These are phyloP conservation scores for Gallinago undulata DNA, from an alignment of 2,113 vertebrate species.

Conservation along the genomic window DNA sequence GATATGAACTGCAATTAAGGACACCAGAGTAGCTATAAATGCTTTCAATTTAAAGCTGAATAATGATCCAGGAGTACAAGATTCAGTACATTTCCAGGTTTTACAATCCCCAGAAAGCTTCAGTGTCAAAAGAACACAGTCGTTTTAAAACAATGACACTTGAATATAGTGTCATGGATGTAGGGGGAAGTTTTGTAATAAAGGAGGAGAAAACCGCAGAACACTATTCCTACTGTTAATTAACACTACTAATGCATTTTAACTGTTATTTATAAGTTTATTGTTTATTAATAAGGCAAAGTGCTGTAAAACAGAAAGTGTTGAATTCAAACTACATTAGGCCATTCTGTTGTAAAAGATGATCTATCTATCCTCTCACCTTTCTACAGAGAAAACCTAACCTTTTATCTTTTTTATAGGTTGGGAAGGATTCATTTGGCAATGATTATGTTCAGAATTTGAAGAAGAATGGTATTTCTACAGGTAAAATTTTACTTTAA, in stretches of 20 bases:
- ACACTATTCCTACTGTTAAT: background rate
- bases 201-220: background rate
- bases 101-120: background rate
- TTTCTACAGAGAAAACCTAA: background rate
- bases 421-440: conserved; percentile 97
- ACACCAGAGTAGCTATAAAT: background rate
- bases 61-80: background rate
- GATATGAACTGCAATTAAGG: background rate
- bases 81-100: background rate
- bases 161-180: background rate
- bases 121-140: background rate
- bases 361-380: background rate
- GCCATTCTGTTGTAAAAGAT: conserved; percentile 41
- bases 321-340: conserved; percentile 24
- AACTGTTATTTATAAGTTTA: background rate
- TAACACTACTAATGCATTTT: background rate
- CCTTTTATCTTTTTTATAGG: conserved; percentile 78
- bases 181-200: background rate
- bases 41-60: background rate
- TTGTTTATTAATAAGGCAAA: background rate
- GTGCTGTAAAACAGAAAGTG: conserved; percentile 1
- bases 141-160: background rate
- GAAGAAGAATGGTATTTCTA: conserved; percentile 87
- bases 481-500: conserved; percentile 81
- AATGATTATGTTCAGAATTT: conserved; percentile 94